phyloP scores from a whole-genome alignment of 2,113 vertebrate species.

The Crotalus horridus region DNA sequence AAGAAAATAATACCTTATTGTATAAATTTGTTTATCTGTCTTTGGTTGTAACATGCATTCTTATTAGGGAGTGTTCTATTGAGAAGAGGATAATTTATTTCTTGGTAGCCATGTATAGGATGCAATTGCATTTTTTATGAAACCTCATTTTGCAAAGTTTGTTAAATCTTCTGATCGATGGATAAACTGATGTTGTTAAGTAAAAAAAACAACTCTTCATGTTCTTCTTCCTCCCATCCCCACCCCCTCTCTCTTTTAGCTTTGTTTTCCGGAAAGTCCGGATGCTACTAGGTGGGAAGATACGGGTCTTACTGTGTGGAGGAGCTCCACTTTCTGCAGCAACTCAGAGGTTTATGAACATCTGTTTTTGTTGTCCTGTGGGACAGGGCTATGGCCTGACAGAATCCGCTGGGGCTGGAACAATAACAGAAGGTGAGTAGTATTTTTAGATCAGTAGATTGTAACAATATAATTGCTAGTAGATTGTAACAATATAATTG shows the following conservation, averaged over 20 bases:
- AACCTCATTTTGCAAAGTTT: neutral
- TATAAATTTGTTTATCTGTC: neutral
- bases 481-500: neutral
- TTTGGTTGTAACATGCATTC: neutral
- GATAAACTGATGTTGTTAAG: neutral
- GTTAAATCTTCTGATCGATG: neutral
- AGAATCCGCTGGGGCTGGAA: conserved; percentile 87
- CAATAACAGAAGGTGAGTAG: conserved; percentile 83
- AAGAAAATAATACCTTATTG: neutral
- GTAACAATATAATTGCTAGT: neutral
- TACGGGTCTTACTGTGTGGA: conserved; percentile 84
- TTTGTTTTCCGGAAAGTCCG: conserved; percentile 89
- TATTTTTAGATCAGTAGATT: neutral
- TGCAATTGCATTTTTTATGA: neutral
- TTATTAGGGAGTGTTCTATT: neutral
- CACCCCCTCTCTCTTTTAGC: conserved; percentile 62
- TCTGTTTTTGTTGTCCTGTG: conserved; percentile 94
- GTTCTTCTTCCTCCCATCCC: too few relatives aligned
- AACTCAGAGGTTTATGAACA: conserved; percentile 96
- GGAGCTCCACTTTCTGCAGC: conserved; percentile 89
- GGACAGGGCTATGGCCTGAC: conserved; percentile 95
- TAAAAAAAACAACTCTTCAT: neutral
- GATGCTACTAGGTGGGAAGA: conserved; percentile 84
- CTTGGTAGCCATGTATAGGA: neutral
- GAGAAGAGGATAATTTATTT: neutral